A percentile compares a stretch with the other conserved stretches of the same genome.
These are phyloP conservation scores for Hoplias malabaricus DNA, from an alignment of 2,113 vertebrate species.

Conservation along the genomic window DNA sequence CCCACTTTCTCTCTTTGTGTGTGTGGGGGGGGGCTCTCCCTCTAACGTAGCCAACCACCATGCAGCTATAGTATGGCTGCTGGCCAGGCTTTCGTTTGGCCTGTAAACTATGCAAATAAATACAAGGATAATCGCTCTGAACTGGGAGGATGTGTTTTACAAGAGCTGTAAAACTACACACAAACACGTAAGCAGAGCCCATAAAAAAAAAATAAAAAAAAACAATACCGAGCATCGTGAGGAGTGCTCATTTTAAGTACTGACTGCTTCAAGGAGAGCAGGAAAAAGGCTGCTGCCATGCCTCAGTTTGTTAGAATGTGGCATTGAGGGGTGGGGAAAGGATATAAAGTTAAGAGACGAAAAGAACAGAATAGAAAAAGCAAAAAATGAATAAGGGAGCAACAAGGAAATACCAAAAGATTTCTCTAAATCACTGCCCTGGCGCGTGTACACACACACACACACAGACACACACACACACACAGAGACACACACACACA, in stretches of 20 bases:
- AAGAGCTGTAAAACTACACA: slow-evolving; percentile 72
- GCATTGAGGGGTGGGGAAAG: background rate
- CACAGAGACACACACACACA: no score
- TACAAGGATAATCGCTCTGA: slow-evolving; percentile 69
- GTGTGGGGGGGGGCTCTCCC: background rate
- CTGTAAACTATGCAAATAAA: slow-evolving; percentile 75
- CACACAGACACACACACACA: slow-evolving; percentile 10
- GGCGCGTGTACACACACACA: background rate
- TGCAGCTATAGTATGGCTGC: background rate
- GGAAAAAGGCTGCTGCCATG: background rate
- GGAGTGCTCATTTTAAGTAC: slow-evolving; percentile 75
- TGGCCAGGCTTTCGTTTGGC: slow-evolving; percentile 65
- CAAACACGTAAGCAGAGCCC: slow-evolving; percentile 73
- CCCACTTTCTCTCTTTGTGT: background rate
- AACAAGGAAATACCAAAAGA: background rate
- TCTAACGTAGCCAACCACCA: background rate
- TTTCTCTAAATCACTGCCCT: background rate
- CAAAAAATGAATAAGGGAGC: background rate
- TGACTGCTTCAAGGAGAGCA: slow-evolving; percentile 57
- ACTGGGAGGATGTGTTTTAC: slow-evolving; percentile 73
- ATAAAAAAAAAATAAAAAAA: no score
- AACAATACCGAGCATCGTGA: slow-evolving; percentile 69
- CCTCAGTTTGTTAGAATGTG: background rate
- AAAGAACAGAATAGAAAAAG: background rate
- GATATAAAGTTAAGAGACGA: background rate